Evolutionary conservation across 2,888 invertebrate genomes (phyloP).

Genomic region (Chrysolina oricalcia): DNA sequence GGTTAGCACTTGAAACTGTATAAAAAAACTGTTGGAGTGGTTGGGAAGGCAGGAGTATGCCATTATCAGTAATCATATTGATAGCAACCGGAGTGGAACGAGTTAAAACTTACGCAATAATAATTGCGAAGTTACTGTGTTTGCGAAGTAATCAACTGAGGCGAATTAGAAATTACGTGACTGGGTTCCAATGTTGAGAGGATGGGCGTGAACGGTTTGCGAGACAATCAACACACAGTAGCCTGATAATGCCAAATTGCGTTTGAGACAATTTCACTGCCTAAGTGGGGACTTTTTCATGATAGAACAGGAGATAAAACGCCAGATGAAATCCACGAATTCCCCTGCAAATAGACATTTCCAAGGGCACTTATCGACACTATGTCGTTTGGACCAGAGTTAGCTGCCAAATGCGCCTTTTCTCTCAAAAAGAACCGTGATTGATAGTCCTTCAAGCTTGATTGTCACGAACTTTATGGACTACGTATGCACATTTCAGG

Average conservation of each 20-base stretch:
- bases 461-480: constrained; percentile 7
- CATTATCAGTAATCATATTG: constrained; percentile 35
- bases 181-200: constrained; percentile 44
- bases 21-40: not conserved
- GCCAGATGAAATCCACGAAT: constrained; percentile 55
- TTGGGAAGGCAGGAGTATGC: constrained; percentile 3
- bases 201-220: constrained; percentile 17
- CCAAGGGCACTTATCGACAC: constrained; percentile 40
- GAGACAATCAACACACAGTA: constrained; percentile 10
- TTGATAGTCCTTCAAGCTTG: constrained; percentile 27
- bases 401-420: constrained; percentile 40
- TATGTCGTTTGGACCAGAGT: constrained; percentile 35
- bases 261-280: constrained; percentile 53
- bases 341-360: constrained; percentile 33
- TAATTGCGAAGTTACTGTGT: constrained; percentile 50
- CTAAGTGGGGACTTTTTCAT: constrained; percentile 51
- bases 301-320: constrained; percentile 53
- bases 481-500: constrained; percentile 8
- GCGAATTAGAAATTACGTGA: constrained; percentile 56
- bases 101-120: constrained; percentile 54
- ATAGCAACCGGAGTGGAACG: constrained; percentile 35
- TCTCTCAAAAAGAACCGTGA: constrained; percentile 35
- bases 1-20: not conserved
- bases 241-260: constrained; percentile 54
- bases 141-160: constrained; percentile 54